A percentile compares a stretch with the other conserved stretches of the same genome.
phyloP scores from a whole-genome alignment of 2,113 vertebrate species.

The Numenius arquata region DNA sequence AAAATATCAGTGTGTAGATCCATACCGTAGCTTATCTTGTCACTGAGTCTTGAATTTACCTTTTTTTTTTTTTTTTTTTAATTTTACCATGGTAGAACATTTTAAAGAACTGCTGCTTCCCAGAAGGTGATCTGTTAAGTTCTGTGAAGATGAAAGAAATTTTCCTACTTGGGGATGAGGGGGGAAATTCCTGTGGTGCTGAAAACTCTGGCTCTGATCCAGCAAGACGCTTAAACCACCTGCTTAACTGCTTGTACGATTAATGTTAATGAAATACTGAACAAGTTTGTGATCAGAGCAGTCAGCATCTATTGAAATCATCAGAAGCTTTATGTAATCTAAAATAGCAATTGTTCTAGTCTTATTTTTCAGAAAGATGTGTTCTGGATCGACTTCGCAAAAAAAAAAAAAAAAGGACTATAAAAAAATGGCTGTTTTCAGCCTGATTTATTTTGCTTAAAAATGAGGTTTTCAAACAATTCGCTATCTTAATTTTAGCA shows the following conservation, averaged over 20 bases:
- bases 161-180: fast-evolving
- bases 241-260: neutral
- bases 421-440: slow-evolving; percentile 57
- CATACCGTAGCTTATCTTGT: neutral
- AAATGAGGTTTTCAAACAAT: slow-evolving; percentile 74
- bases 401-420: slow-evolving; percentile 29
- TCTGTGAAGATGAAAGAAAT: neutral
- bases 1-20: neutral
- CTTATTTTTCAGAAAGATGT: neutral
- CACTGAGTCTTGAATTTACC: neutral
- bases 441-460: slow-evolving; percentile 61
- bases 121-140: neutral
- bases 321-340: neutral
- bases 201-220: neutral
- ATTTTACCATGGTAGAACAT: neutral
- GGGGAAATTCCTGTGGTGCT: neutral
- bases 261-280: neutral
- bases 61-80: neutral
- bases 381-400: neutral
- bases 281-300: neutral
- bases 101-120: neutral
- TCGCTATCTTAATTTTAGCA: slow-evolving; percentile 69
- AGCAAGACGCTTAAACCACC: neutral
- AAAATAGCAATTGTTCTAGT: neutral
- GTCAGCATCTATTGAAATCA: neutral